Conservation (phyloP, 2,113 vertebrate species). For the Petroica traversi region DNA sequence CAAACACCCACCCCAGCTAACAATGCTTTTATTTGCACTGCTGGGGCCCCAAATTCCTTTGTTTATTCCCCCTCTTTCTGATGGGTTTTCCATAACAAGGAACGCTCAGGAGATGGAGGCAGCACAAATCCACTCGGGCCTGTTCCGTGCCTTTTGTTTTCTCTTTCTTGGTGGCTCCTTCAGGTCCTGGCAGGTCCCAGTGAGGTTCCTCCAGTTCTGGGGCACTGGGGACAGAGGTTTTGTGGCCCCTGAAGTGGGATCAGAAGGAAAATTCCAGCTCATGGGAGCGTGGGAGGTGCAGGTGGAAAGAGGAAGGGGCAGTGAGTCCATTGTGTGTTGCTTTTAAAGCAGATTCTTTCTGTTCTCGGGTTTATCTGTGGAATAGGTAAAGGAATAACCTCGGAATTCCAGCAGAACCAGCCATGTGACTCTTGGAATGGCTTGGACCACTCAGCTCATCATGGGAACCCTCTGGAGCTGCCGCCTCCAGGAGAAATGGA, state of each 20-base stretch:
- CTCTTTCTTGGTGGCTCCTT: background rate
- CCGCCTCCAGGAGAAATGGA: background rate
- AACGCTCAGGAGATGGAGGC: background rate
- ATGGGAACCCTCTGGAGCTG: background rate
- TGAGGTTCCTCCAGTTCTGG: background rate
- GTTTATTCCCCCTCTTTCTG: background rate
- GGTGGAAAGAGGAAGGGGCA: background rate
- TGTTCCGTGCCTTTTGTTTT: background rate
- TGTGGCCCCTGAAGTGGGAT: background rate
- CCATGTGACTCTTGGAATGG: background rate
- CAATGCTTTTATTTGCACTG: constrained; percentile 21
- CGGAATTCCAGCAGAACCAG: background rate
- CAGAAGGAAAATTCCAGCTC: background rate
- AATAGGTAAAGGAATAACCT: background rate
- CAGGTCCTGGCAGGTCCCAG: background rate
- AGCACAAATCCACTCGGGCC: background rate
- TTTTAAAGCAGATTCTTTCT: background rate
- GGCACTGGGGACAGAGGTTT: background rate
- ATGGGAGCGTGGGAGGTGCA: background rate
- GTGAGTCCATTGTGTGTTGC: background rate
- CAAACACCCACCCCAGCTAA: constrained; percentile 49
- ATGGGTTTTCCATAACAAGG: background rate
- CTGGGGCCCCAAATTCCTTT: constrained; percentile 13
- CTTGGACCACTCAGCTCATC: background rate
- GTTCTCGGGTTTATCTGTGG: background rate